These are phyloP conservation scores for Fragum whitleyi DNA, from an alignment of 2,888 invertebrate species.

Conservation along the genomic window DNA sequence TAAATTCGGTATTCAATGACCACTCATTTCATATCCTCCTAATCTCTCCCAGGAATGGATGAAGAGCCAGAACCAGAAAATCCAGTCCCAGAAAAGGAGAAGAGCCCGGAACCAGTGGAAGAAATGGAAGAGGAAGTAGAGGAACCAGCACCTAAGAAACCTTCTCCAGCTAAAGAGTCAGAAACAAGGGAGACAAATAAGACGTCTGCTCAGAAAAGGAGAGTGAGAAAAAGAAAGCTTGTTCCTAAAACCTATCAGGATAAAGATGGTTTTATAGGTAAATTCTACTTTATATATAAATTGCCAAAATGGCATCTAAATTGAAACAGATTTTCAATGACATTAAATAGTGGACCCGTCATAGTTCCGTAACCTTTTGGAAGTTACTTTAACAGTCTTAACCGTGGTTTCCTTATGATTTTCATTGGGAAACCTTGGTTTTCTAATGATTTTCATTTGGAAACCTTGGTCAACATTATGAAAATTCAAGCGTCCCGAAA, in stretches of 20 bases:
- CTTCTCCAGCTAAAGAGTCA: conserved; percentile 45
- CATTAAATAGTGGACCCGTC: no score
- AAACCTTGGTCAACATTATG: no score
- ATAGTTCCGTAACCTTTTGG: no score
- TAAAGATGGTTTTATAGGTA: conserved; percentile 84
- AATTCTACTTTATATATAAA: conserved; percentile 44
- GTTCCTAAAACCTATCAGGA: conserved; percentile 84
- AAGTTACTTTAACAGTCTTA: no score
- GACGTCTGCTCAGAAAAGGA: conserved; percentile 48
- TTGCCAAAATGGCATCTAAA: no score
- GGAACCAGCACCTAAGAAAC: conserved; percentile 32
- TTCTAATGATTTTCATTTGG: no score
- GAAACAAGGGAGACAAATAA: conserved; percentile 18
- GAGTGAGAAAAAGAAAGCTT: conserved; percentile 71
- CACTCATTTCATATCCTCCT: no score
- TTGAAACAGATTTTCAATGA: no score
- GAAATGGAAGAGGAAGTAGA: conserved; percentile 40
- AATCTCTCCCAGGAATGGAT: conserved; percentile 22
- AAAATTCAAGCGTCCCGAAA: no score
- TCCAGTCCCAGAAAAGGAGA: conserved; percentile 43
- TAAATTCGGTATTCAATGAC: no score
- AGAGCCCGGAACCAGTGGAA: conserved; percentile 31
- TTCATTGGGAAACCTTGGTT: no score
- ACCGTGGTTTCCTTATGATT: no score
- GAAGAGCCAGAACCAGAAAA: conserved; percentile 50